Evolutionary conservation across 2,113 vertebrate species (phyloP).

Genomic region (Furnarius figulus): DNA sequence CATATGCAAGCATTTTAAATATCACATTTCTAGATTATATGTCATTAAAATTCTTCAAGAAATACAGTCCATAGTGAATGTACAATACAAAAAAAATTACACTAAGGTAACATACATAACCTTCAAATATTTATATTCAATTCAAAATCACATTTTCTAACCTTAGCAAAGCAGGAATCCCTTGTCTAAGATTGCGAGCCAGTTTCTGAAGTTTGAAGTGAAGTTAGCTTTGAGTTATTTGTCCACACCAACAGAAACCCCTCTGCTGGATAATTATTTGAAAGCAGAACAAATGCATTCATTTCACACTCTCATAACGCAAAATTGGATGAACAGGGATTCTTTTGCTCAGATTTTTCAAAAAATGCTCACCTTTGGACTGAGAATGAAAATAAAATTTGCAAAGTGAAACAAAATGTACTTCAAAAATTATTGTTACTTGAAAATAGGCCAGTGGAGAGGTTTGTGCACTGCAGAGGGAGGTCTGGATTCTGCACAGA

Average conservation of each 20-base stretch:
- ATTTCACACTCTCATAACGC: conserved; percentile 42
- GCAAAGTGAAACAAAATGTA: background rate
- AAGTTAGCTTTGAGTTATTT: conserved; percentile 33
- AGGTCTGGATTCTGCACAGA: background rate
- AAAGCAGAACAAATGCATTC: conserved; percentile 51
- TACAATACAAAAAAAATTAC: background rate
- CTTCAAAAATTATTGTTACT: background rate
- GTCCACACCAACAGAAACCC: background rate
- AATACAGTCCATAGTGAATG: background rate
- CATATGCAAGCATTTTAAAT: conserved; percentile 2
- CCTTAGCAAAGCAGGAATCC: conserved; percentile 20
- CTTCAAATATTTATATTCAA: conserved; percentile 31
- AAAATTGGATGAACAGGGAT: background rate
- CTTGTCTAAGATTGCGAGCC: background rate
- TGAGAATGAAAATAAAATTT: conserved; percentile 2
- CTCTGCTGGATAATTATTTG: conserved; percentile 22
- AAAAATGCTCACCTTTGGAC: conserved; percentile 24
- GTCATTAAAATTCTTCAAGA: background rate
- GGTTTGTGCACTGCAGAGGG: background rate
- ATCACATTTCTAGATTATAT: background rate
- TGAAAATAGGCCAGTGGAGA: background rate
- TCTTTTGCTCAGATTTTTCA: conserved; percentile 2
- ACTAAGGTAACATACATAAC: conserved; percentile 15
- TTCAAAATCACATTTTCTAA: conserved; percentile 48
- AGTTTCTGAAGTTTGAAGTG: conserved; percentile 4